Percentiles rank a stretch among this genome's conserved stretches.
Evolutionary conservation across 2,113 vertebrate genomes (phyloP).

Genomic region (Sakesphorus luctuosus): DNA sequence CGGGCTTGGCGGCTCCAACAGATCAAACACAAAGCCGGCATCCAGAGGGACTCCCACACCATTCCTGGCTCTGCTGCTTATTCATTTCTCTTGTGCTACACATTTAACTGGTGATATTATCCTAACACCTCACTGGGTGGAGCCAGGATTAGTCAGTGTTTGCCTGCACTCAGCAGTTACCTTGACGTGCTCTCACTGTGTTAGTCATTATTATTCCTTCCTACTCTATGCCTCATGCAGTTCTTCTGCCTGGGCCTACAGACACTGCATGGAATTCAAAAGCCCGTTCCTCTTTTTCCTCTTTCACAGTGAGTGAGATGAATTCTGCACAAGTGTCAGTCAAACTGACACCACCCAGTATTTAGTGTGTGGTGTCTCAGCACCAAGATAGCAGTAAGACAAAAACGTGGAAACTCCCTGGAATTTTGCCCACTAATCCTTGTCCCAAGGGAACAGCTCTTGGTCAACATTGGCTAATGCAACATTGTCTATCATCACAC

Average conservation of each 20-base stretch:
- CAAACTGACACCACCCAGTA: not conserved
- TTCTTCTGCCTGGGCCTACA: not conserved
- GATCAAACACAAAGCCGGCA: not conserved
- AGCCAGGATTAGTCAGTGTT: not conserved
- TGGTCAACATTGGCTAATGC: not conserved
- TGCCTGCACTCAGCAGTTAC: not conserved
- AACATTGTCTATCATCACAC: not conserved
- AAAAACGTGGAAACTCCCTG: not conserved
- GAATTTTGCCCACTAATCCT: not conserved
- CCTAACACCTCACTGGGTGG: not conserved
- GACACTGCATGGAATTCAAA: not conserved
- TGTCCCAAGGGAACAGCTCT: not conserved
- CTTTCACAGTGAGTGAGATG: not conserved
- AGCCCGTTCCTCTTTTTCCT: slow-evolving; percentile 9
- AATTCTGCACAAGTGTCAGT: not conserved
- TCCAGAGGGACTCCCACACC: not conserved
- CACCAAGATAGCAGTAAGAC: not conserved
- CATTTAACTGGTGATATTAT: not conserved
- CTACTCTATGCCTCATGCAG: not conserved
- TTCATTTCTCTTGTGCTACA: not conserved
- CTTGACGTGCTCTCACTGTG: not conserved
- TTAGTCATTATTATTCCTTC: not conserved
- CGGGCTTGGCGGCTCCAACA: rapidly evolving
- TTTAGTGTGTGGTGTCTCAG: not conserved
- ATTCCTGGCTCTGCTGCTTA: not conserved